Evolutionary conservation across 2,888 invertebrate species (phyloP), one percentile per base, ranked within the genome.

Genomic region (Drosophila mulleri): DNA sequence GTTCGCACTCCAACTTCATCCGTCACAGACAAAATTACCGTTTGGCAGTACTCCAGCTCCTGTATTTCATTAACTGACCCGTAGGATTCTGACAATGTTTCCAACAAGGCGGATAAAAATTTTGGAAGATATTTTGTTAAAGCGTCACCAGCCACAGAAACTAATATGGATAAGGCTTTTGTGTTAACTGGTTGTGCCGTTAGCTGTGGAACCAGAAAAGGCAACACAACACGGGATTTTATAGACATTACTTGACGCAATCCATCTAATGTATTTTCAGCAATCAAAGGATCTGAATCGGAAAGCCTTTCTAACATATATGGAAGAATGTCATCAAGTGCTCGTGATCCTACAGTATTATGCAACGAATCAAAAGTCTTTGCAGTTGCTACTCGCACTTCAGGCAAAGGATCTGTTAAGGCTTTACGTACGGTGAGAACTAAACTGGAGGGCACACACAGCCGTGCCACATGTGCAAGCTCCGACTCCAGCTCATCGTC

Each of bases 351-450:
- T 73, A 98, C 98, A 74, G 98, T 98, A 63, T 96, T 96, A 94
- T 99, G 98, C 80, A 99, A 95, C 85, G 97, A 97, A 93, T 99
- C 98, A 93, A 99, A 99, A 0, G 99, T 98, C 91, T 97, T 96
- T 12, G 99, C 99, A 0, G 99, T 99, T 7, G 99, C 98, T 92
- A 96, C 95, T 57, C 99, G 94, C 57, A 97, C 99, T 93, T 98
- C 98, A 0, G 98, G 96, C 81, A 98, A 93, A 6, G 97, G 97
- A 94, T 99, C 99, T 91, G 97, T 97, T 61, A 99, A 94, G 26
- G 23, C 23, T 23, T 23, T 23, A 23, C 23, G 23, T 2, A 2
- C 23, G 2, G n/a, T n/a, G n/a, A n/a, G n/a, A n/a, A n/a, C n/a
- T n/a, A n/a, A n/a, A n/a, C n/a, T n/a, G n/a, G n/a, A n/a, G n/a